A percentile compares a stretch with the other conserved stretches of the same genome.
phyloP scores from a whole-genome alignment of 2,113 vertebrate genomes.

The Montifringilla adamsi region DNA sequence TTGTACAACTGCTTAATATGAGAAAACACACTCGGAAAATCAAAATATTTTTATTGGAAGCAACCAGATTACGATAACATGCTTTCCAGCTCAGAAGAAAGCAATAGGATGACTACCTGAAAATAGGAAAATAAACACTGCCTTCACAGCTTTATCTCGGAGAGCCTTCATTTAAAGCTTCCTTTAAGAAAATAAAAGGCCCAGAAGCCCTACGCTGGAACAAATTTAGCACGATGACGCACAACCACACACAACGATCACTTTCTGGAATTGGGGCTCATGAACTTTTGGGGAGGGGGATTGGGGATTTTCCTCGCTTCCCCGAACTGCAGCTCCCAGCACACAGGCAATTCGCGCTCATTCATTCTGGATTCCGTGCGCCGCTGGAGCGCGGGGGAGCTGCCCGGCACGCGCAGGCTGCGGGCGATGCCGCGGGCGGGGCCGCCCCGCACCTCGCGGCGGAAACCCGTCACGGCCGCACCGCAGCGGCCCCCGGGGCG shows the following conservation, averaged over 20 bases:
- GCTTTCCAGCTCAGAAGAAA: not conserved
- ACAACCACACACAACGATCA: not conserved
- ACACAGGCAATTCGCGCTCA: not conserved
- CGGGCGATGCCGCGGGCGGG: not conserved
- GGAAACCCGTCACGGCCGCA: not conserved
- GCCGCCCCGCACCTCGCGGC: not conserved
- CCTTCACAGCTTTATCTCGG: not conserved
- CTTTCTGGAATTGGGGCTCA: not conserved
- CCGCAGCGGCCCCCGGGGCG: not conserved
- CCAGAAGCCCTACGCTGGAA: not conserved
- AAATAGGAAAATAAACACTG: not conserved
- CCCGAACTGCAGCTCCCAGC: not conserved
- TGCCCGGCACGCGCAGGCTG: not conserved
- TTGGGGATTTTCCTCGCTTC: not conserved
- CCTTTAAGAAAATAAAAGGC: not conserved
- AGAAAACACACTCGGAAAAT: conserved; percentile 39
- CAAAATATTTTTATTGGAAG: conserved; percentile 55
- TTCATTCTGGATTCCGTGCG: not conserved
- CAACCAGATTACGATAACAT: not conserved
- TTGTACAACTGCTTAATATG: not conserved
- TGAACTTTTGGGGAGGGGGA: not conserved
- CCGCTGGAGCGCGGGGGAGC: not conserved
- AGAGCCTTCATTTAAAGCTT: not conserved
- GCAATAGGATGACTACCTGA: conserved; percentile 17
- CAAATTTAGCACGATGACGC: not conserved